These are phyloP conservation scores for Aramus guarauna DNA, from an alignment of 2,113 vertebrate species.

Conservation along the genomic window DNA sequence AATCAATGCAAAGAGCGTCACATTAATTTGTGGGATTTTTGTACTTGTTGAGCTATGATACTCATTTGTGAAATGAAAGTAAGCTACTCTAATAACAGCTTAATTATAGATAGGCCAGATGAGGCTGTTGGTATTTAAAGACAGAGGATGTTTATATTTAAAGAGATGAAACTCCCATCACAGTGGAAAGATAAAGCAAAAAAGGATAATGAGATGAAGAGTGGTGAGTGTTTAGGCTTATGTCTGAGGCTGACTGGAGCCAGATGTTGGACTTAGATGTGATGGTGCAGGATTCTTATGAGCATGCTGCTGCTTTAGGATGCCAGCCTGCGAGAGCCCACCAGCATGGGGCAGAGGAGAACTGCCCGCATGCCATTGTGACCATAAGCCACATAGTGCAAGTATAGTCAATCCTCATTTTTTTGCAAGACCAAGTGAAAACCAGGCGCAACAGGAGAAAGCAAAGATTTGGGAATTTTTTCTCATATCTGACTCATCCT, in stretches of 20 bases:
- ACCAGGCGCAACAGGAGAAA: not conserved
- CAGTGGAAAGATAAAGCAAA: not conserved
- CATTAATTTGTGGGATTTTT: not conserved
- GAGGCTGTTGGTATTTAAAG: not conserved
- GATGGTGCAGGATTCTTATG: not conserved
- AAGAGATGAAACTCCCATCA: not conserved
- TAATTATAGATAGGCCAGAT: not conserved
- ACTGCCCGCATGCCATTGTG: not conserved
- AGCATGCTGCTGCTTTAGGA: not conserved
- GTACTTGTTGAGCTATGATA: not conserved
- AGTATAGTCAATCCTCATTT: not conserved
- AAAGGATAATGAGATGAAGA: not conserved
- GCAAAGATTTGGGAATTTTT: not conserved
- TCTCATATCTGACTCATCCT: not conserved
- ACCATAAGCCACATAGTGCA: not conserved
- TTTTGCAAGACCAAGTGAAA: not conserved
- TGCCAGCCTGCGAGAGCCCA: not conserved
- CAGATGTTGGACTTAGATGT: not conserved
- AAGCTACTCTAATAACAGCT: not conserved
- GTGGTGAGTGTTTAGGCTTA: not conserved
- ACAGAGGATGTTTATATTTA: not conserved
- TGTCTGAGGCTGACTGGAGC: not conserved
- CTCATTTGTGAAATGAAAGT: not conserved
- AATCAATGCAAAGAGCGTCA: not conserved
- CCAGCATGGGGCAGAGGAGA: not conserved